Conservation (phyloP, 2,888 invertebrate species). For the Pilophorus perplexus region DNA sequence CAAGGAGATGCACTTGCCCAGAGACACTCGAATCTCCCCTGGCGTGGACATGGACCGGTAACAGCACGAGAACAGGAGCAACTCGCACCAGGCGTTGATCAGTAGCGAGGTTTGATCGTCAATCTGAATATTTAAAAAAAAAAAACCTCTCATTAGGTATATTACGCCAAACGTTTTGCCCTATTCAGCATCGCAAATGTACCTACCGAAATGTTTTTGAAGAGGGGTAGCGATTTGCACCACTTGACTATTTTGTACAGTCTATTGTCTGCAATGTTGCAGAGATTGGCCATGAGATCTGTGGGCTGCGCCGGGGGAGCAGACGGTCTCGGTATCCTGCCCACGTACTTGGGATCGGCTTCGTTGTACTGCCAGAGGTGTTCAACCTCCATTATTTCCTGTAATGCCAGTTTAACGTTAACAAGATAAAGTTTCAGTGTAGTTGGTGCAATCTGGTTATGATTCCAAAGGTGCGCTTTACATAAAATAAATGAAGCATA, state of each 20-base stretch:
- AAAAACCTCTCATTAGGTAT: not conserved
- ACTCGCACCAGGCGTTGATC: conserved; percentile 96
- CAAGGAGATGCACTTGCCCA: conserved; percentile 64
- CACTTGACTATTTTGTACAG: conserved; percentile 97
- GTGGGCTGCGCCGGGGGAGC: conserved; percentile 31
- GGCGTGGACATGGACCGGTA: conserved; percentile 90
- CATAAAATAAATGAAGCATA: conserved; percentile 12
- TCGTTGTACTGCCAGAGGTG: conserved; percentile 94
- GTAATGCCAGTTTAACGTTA: conserved; percentile 48
- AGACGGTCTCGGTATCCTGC: conserved; percentile 38
- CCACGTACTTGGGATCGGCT: conserved; percentile 58
- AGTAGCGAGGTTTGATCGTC: conserved; percentile 96
- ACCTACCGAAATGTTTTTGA: conserved; percentile 86
- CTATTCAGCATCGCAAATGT: not conserved
- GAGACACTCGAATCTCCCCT: conserved; percentile 76
- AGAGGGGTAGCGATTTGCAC: conserved; percentile 95
- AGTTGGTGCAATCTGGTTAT: no score
- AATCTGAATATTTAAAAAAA: no score
- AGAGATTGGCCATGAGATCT: conserved; percentile 71
- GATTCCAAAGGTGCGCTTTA: no score
- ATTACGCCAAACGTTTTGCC: not conserved
- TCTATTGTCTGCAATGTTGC: conserved; percentile 91
- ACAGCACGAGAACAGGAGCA: conserved; percentile 87
- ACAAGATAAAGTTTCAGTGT: no score
- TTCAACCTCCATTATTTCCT: conserved; percentile 96